Base-by-base conservation (phyloP, 2,797 vertebrate genomes). In the Megalops cyprinoides region DNA sequence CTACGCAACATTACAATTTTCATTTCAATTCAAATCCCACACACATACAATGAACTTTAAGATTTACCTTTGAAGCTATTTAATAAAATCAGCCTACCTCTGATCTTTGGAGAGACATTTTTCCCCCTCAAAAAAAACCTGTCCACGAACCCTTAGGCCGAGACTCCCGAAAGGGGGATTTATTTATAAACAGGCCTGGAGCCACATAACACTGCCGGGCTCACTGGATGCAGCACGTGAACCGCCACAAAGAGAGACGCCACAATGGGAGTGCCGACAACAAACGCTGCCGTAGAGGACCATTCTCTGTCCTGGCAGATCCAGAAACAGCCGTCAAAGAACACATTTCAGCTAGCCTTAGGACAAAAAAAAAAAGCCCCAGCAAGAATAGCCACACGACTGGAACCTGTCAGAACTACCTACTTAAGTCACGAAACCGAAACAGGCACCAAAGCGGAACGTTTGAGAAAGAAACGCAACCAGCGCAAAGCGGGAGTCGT, bases 121-220 rank as follows among this genome's bases (percentile, higher is more conserved):
- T 79, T 56, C 48, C 34, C 23, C 58, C 77, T 78, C 83, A 23
- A 69, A 42, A 9, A 42, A 25, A 58, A 77, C 60, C 62, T n/a
- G 82, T 75, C 79, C 56, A 39, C 31, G 0, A 78, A 44, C 78
- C 82, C 76, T 84, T 85, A 84, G 88, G 85, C 80, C 80, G 25
- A 58, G 67, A 80, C 76, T 79, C n/a, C 10, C 86, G 2, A 1
- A 34, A 7, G 60, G 0, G 75, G 81, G 88, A 82, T 86, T 74
- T 89, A 91, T 93, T 92, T 94, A 92, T 92, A 88, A 91, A 89
- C 87, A 84, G 1, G 49, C 15, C 23, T 7, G 56, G 2, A 28
- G 23, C 44, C 69, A 75, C 10, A 74, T 1, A 83, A 48, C 65
- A 77, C 84, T 87, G 91, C 86, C 85, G 89, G 53, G 60, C 85